A percentile compares a stretch with the other conserved stretches of the same genome.
phyloP scores from a whole-genome alignment of 2,113 vertebrate species.

The Arenaria interpres region DNA sequence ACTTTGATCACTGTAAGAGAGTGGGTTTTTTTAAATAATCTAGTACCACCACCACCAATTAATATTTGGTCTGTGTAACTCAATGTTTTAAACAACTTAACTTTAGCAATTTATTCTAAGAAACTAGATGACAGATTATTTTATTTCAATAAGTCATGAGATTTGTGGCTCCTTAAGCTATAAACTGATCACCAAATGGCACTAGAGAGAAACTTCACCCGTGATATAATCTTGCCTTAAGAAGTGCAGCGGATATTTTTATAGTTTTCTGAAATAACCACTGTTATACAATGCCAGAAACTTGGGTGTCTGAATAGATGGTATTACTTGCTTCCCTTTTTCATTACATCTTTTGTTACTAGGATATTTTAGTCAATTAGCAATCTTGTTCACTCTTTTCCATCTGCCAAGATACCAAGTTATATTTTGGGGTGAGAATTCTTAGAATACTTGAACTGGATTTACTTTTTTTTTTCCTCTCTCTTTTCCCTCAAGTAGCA shows the following conservation, averaged over 20 bases:
- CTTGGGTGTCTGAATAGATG: neutral
- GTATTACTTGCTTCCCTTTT: neutral
- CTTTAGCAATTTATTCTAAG: neutral
- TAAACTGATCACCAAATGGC: neutral
- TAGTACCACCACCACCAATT: neutral
- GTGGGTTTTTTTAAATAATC: neutral
- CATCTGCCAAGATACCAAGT: conserved; percentile 23
- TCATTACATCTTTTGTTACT: conserved; percentile 30
- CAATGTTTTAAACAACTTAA: neutral
- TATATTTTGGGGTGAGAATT: conserved; percentile 9
- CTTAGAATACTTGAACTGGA: conserved; percentile 16
- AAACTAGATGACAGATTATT: neutral
- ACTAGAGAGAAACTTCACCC: neutral
- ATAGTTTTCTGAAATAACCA: neutral
- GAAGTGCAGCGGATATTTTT: neutral
- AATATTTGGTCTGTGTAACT: neutral
- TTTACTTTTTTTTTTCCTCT: neutral
- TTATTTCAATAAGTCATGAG: neutral
- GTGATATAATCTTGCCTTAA: neutral
- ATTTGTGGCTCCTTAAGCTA: neutral
- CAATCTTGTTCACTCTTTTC: neutral
- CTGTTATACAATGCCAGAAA: neutral
- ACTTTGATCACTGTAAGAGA: neutral
- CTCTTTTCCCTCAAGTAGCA: neutral
- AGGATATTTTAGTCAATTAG: conserved; percentile 40